A percentile compares a stretch with the other conserved stretches of the same genome.
Evolutionary conservation across 2,113 vertebrate genomes (phyloP).

Genomic region (Crotalus horridus): DNA sequence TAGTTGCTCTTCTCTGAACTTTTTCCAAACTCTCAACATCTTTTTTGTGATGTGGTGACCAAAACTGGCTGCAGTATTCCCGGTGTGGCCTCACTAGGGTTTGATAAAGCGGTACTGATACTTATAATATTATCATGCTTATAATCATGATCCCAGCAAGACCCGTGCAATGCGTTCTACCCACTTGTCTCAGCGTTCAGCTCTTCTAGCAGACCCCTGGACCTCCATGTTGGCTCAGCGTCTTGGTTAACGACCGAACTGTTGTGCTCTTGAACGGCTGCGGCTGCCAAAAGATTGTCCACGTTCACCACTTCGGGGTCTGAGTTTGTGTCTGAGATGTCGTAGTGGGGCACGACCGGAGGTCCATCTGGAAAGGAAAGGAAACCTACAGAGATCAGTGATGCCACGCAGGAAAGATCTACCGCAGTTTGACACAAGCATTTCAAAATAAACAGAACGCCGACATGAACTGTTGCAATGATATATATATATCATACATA

Average conservation of each 20-base stretch:
- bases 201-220: slow-evolving; percentile 77
- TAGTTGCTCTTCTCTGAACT: too few relatives aligned
- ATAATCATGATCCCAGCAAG: neutral
- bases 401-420: slow-evolving; percentile 16
- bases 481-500: too few relatives aligned
- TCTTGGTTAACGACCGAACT: slow-evolving; percentile 82
- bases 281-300: slow-evolving; percentile 86
- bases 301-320: slow-evolving; percentile 90
- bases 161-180: neutral
- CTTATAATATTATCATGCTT: too few relatives aligned
- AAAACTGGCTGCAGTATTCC: too few relatives aligned
- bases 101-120: too few relatives aligned
- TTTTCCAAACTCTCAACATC: too few relatives aligned
- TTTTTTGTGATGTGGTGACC: too few relatives aligned
- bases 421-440: neutral
- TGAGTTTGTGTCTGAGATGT: slow-evolving; percentile 94
- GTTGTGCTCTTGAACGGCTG: slow-evolving; percentile 87
- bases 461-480: neutral
- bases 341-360: slow-evolving; percentile 88
- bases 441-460: slow-evolving; percentile 2
- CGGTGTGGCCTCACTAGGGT: too few relatives aligned
- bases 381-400: slow-evolving; percentile 68
- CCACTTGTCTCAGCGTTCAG: slow-evolving; percentile 79
- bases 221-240: slow-evolving; percentile 78
- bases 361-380: slow-evolving; percentile 86